These are phyloP conservation scores for Dione juno DNA, from an alignment of 2,888 invertebrate species.

Conservation along the genomic window DNA sequence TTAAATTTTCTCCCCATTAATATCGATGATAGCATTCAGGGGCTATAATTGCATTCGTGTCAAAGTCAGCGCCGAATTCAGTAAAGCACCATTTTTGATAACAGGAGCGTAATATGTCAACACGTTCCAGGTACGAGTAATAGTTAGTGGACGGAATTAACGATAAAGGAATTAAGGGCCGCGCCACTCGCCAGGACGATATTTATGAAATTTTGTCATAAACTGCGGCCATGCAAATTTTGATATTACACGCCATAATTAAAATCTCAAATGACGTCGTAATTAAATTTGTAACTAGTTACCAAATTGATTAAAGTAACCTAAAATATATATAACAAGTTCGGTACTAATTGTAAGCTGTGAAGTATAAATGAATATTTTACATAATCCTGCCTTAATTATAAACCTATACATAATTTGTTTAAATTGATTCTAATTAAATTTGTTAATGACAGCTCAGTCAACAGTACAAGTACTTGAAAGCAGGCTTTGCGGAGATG, in stretches of 20 bases:
- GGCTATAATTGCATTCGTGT: slow-evolving; percentile 13
- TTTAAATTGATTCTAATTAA: background rate
- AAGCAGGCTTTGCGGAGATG: slow-evolving; percentile 51
- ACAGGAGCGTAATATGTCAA: background rate
- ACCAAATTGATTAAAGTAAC: background rate
- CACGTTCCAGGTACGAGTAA: background rate
- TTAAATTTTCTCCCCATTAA: slow-evolving; percentile 2
- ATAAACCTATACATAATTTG: too few relatives aligned
- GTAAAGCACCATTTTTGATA: background rate
- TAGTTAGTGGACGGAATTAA: slow-evolving; percentile 11
- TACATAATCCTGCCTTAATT: background rate
- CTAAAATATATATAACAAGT: background rate
- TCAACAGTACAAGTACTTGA: slow-evolving; percentile 28
- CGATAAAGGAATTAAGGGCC: background rate
- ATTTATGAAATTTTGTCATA: slow-evolving; percentile 5
- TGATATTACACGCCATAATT: slow-evolving; percentile 6
- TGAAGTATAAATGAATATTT: background rate
- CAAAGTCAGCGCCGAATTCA: background rate
- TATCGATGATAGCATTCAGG: background rate
- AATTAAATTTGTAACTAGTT: slow-evolving; percentile 2
- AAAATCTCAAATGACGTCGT: slow-evolving; percentile 8
- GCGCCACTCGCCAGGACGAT: background rate
- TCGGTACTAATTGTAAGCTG: background rate
- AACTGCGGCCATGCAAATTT: background rate
- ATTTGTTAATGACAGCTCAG: slow-evolving; percentile 8